These are phyloP conservation scores for Numenius arquata DNA, from an alignment of 2,113 vertebrate species.

Conservation along the genomic window DNA sequence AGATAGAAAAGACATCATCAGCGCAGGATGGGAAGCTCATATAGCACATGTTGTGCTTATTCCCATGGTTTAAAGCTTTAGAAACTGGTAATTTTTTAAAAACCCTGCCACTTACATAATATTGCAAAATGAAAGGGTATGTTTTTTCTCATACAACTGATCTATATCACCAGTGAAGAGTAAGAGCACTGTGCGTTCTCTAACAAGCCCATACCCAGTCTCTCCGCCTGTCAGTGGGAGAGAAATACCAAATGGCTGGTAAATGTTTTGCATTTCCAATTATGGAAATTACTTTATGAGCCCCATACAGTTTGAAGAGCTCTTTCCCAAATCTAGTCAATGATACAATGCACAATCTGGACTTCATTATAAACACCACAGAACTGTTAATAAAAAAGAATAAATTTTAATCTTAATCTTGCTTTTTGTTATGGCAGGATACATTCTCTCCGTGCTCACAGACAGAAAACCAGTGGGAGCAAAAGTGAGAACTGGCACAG, in stretches of 20 bases:
- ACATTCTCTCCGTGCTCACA: conserved; percentile 72
- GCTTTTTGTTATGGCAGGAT: conserved; percentile 62
- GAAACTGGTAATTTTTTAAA: background rate
- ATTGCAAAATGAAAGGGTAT: background rate
- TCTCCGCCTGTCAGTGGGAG: conserved; percentile 27
- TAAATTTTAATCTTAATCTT: background rate
- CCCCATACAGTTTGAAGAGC: background rate
- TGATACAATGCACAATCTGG: background rate
- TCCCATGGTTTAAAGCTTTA: background rate
- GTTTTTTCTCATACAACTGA: background rate
- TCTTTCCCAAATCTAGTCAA: conserved; percentile 26
- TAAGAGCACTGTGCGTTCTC: background rate
- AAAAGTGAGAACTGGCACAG: conserved; percentile 39
- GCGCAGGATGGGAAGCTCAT: background rate
- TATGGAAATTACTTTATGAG: conserved; percentile 33
- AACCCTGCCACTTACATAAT: background rate
- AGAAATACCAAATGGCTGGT: conserved; percentile 41
- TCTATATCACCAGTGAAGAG: background rate
- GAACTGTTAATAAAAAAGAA: background rate
- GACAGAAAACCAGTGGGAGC: conserved; percentile 34
- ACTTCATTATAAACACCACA: background rate
- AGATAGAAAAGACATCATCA: background rate
- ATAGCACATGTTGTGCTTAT: background rate
- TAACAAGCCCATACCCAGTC: background rate
- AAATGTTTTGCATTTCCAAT: conserved; percentile 39